Evolutionary conservation across 1,140 invertebrate genomes (phyloP).

Genomic region (Drosophila mojavensis): DNA sequence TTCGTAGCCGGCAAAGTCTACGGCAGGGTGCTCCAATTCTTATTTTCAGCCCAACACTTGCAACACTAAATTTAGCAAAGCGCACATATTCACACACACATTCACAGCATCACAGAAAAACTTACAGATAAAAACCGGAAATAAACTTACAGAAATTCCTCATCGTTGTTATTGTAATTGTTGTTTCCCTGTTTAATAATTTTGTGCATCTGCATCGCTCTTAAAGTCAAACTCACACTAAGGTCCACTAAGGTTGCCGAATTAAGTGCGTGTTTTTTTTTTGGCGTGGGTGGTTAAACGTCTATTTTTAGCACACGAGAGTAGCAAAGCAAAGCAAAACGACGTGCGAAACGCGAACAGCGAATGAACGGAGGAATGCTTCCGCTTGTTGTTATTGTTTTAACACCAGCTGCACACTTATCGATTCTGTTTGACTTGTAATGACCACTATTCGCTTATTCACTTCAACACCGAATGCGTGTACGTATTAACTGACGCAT

Average conservation of each 20-base stretch:
- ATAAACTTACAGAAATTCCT: constrained; percentile 61
- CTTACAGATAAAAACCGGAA: constrained; percentile 41
- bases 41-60: constrained; percentile 69
- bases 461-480: constrained; percentile 1
- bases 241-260: constrained; percentile 32
- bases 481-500: constrained; percentile 13
- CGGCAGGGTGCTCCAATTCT: constrained; percentile 74
- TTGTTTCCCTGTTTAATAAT: constrained; percentile 39
- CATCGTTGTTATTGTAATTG: constrained; percentile 32
- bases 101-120: constrained; percentile 22
- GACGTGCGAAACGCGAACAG: constrained; percentile 26
- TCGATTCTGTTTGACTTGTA: constrained; percentile 27
- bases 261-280: constrained; percentile 35
- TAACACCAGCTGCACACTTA: constrained; percentile 39
- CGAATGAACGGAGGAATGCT: constrained; percentile 37
- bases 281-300: constrained; percentile 52
- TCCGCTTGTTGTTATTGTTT: constrained; percentile 55
- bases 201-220: constrained; percentile 44
- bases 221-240: constrained; percentile 41
- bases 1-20: constrained; percentile 51
- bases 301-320: constrained; percentile 51
- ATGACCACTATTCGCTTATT: constrained; percentile 5
- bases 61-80: constrained; percentile 70
- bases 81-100: constrained; percentile 9
- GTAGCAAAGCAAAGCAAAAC: constrained; percentile 14